Evolutionary conservation across 2,113 vertebrate species (phyloP).

Genomic region (Vidua macroura): DNA sequence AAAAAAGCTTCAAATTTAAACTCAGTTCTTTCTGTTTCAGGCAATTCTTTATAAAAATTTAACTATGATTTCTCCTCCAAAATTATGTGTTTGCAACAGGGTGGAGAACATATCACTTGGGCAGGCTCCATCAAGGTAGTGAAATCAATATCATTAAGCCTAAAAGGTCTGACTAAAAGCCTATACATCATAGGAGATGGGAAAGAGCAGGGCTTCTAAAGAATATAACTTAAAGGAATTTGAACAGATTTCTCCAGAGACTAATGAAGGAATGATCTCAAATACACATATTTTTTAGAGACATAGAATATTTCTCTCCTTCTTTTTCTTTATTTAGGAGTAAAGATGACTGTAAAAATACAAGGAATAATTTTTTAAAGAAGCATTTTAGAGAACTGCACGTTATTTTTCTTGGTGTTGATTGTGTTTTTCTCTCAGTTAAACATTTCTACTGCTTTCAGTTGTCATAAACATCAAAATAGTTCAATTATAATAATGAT

Average conservation of each 20-base stretch:
- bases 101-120: background rate
- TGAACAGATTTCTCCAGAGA: background rate
- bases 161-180: conserved; percentile 31
- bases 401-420: background rate
- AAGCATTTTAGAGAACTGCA: background rate
- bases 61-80: background rate
- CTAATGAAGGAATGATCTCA: background rate
- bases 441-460: background rate
- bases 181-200: background rate
- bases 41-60: background rate
- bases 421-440: background rate
- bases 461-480: background rate
- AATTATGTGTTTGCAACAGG: background rate
- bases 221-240: background rate
- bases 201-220: background rate
- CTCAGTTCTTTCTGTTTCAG: background rate
- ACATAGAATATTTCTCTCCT: background rate
- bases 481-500: background rate
- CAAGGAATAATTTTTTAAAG: background rate
- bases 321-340: background rate
- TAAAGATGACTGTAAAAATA: background rate
- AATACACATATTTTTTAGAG: background rate
- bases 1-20: background rate
- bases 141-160: background rate
- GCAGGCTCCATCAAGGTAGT: background rate